Percentiles rank a stretch among this genome's conserved stretches.
These are phyloP conservation scores for Peucedramus taeniatus DNA, from an alignment of 2,113 vertebrate genomes.

Conservation along the genomic window DNA sequence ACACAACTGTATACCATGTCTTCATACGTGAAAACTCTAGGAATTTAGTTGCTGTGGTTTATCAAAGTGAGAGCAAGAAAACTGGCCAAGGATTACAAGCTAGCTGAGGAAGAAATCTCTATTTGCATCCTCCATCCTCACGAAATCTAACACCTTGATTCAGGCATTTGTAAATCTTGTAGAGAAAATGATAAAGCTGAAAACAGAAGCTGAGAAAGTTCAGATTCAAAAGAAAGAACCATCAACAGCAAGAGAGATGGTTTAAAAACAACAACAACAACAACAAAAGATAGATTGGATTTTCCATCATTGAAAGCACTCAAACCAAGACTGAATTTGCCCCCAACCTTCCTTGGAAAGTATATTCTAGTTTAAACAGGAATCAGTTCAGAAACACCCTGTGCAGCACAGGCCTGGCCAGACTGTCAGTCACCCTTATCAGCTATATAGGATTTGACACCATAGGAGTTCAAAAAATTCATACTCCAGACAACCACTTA, in stretches of 20 bases:
- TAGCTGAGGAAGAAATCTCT: background rate
- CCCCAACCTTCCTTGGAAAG: background rate
- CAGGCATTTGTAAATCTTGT: background rate
- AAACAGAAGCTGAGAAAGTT: background rate
- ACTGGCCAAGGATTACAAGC: background rate
- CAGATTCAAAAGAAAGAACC: background rate
- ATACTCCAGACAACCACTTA: background rate
- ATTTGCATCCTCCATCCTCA: background rate
- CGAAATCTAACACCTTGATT: background rate
- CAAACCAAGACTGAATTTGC: background rate
- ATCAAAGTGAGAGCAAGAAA: background rate
- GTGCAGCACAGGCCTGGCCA: background rate
- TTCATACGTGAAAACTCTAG: background rate
- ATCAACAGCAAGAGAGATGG: background rate
- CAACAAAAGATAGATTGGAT: background rate
- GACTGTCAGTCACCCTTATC: background rate
- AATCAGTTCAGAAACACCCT: background rate
- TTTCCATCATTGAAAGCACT: background rate
- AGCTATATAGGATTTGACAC: background rate
- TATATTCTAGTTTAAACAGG: background rate
- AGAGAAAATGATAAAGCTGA: background rate
- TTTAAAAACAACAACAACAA: background rate
- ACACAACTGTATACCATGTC: rapidly evolving
- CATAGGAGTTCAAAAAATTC: background rate
- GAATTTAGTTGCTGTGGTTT: background rate